phyloP scores from a whole-genome alignment of 2,888 invertebrate genomes.

The Eupithecia subfuscata region DNA sequence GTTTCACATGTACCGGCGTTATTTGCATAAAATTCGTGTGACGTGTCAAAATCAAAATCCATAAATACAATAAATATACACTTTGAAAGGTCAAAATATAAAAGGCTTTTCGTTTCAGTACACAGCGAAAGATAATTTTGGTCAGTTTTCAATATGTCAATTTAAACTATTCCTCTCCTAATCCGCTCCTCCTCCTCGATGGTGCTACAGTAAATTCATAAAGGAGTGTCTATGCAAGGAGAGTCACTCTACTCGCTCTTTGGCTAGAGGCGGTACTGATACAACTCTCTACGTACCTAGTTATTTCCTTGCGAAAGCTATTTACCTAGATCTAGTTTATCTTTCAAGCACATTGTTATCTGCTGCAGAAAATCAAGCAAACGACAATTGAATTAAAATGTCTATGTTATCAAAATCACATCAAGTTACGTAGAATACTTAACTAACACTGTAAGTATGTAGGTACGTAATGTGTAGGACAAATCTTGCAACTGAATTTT shows the following conservation, averaged over 20 bases:
- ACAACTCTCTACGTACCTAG: not conserved
- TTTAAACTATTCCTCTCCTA: too few relatives aligned
- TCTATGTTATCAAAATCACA: too few relatives aligned
- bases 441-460: too few relatives aligned
- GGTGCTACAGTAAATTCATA: not conserved
- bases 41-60: too few relatives aligned
- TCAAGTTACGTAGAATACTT: too few relatives aligned
- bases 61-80: too few relatives aligned
- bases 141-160: not conserved
- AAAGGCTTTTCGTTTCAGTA: too few relatives aligned
- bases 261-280: not conserved
- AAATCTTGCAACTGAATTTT: too few relatives aligned
- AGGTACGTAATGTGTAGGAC: too few relatives aligned
- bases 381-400: too few relatives aligned
- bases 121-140: not conserved
- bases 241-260: not conserved
- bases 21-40: not conserved
- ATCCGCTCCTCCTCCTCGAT: not conserved
- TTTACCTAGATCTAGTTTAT: not conserved
- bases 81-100: too few relatives aligned
- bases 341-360: not conserved
- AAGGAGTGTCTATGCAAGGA: not conserved
- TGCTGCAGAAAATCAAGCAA: not conserved
- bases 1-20: not conserved
- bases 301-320: not conserved